phyloP scores from a whole-genome alignment of 64 coral and sea anemone species.

The Cladopsammia gracilis region DNA sequence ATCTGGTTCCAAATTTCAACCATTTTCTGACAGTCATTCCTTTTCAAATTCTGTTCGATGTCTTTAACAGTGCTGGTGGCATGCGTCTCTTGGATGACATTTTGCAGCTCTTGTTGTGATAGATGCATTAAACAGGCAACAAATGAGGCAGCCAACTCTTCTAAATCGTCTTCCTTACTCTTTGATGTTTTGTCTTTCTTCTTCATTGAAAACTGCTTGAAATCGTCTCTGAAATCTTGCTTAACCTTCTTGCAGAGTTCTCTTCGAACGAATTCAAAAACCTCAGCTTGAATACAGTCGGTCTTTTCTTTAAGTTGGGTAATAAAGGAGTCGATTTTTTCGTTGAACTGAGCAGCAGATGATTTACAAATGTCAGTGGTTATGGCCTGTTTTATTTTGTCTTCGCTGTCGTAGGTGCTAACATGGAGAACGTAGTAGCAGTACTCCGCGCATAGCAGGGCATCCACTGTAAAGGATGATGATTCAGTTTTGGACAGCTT shows the following conservation, averaged over 20 bases:
- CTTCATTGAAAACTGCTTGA: neutral
- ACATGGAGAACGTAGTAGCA: slow-evolving; percentile 26
- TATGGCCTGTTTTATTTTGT: neutral
- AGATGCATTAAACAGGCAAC: slow-evolving; percentile 35
- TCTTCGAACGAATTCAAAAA: slow-evolving; percentile 45
- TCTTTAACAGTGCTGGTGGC: neutral
- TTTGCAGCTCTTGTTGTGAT: neutral
- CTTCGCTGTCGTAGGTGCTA: neutral
- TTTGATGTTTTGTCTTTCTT: neutral
- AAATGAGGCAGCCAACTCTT: neutral
- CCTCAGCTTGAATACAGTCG: neutral
- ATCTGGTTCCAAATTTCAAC: neutral
- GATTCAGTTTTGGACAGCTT: neutral
- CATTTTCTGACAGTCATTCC: neutral
- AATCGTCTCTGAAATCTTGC: neutral
- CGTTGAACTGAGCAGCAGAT: neutral
- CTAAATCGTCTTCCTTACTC: neutral
- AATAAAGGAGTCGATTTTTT: neutral
- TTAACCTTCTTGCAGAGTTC: neutral
- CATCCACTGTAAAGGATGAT: neutral
- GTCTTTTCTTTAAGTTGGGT: neutral
- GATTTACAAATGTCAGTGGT: neutral
- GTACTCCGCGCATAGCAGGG: slow-evolving; percentile 61
- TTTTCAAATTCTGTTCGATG: neutral
- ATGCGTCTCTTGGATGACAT: neutral